These are phyloP conservation scores for Colaptes auratus DNA, from an alignment of 2,113 vertebrate genomes.

Conservation along the genomic window DNA sequence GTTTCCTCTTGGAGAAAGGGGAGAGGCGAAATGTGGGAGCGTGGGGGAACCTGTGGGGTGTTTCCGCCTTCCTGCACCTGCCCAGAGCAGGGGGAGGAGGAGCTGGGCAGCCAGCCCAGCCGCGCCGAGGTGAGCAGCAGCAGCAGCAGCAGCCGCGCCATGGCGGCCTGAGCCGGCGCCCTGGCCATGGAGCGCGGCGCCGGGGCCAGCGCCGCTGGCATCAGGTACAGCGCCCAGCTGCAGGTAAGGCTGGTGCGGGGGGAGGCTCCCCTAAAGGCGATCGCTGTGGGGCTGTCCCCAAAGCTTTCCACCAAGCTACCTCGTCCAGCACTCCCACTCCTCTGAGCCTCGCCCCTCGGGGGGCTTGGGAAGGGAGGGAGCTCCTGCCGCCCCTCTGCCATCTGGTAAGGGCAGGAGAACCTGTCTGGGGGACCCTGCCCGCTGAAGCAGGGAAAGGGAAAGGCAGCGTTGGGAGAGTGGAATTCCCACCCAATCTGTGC, in stretches of 20 bases:
- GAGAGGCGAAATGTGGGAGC: neutral
- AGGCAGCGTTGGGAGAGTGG: neutral
- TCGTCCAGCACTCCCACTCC: neutral
- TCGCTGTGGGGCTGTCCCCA: neutral
- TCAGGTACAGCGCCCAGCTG: slow-evolving; percentile 39
- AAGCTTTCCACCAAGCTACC: accelerated
- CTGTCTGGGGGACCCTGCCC: accelerated
- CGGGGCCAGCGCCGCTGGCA: neutral
- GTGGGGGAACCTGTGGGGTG: neutral
- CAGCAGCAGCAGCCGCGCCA: neutral
- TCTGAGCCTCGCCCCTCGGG: accelerated
- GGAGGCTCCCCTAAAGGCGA: no score
- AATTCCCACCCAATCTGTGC: neutral
- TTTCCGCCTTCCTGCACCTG: neutral
- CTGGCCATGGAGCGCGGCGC: slow-evolving; percentile 3
- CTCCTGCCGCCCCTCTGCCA: accelerated
- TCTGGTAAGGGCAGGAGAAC: neutral
- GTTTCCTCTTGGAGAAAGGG: neutral
- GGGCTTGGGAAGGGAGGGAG: neutral
- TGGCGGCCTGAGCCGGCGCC: neutral
- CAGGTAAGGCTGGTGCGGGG: slow-evolving; percentile 20
- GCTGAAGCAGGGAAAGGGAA: no score
- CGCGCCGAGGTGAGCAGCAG: neutral
- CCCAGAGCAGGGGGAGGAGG: neutral
- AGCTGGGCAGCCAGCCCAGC: neutral